Evolutionary conservation across 2,113 vertebrate genomes (phyloP).

Genomic region (Anarhynchus alexandrinus): DNA sequence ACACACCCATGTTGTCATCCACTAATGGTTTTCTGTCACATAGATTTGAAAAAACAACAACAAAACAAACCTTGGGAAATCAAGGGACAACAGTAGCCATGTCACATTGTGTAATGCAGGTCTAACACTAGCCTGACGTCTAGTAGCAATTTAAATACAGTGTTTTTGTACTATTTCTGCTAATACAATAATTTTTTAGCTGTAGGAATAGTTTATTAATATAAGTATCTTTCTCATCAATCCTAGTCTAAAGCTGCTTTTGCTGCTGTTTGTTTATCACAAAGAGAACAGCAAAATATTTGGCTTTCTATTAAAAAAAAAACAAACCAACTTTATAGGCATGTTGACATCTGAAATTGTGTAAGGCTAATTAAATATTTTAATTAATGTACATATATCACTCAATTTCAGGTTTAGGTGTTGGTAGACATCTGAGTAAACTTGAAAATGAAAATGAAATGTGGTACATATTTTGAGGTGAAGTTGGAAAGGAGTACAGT

Average conservation of each 20-base stretch:
- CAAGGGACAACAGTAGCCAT: neutral
- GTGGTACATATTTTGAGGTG: neutral
- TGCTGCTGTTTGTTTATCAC: neutral
- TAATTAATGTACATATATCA: neutral
- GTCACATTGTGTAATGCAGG: neutral
- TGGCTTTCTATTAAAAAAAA: neutral
- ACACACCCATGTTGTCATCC: neutral
- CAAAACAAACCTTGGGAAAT: neutral
- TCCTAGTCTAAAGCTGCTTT: neutral
- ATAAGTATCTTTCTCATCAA: neutral
- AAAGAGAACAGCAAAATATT: neutral
- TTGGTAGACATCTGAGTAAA: neutral
- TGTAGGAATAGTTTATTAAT: neutral
- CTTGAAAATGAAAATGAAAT: neutral
- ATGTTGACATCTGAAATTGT: neutral
- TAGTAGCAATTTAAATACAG: neutral
- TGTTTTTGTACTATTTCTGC: neutral
- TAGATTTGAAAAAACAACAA: neutral
- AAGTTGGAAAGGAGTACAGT: neutral
- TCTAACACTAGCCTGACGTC: neutral
- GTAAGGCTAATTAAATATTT: neutral
- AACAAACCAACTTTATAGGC: neutral
- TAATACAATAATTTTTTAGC: neutral
- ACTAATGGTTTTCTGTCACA: neutral
- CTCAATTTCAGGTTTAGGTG: neutral